These are phyloP conservation scores for Eulacestoma nigropectus DNA, from an alignment of 2,113 vertebrate species.

Conservation along the genomic window DNA sequence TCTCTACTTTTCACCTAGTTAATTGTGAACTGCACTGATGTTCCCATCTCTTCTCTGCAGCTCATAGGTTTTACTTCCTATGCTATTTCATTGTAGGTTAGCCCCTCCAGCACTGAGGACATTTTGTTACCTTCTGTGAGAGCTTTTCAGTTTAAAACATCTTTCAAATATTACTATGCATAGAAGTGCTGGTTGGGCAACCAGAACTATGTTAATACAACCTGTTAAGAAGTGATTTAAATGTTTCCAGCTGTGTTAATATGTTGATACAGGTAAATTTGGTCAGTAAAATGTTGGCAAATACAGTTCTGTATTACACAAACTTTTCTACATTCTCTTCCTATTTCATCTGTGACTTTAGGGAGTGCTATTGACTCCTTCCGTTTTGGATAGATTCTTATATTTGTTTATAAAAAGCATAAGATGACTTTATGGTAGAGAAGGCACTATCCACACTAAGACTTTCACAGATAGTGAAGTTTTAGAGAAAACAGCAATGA, in stretches of 20 bases:
- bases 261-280: background rate
- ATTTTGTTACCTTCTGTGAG: background rate
- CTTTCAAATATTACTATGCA: background rate
- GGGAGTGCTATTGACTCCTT: background rate
- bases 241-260: background rate
- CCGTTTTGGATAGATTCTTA: background rate
- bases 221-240: background rate
- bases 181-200: background rate
- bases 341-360: background rate
- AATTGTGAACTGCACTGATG: background rate
- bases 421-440: background rate
- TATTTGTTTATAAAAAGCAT: background rate
- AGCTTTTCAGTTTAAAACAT: background rate
- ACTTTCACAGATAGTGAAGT: background rate
- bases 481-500: background rate
- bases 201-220: background rate
- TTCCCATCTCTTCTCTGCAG: background rate
- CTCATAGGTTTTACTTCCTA: background rate
- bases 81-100: background rate
- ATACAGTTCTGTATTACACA: background rate
- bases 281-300: background rate
- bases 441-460: background rate
- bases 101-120: background rate
- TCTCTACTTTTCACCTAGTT: background rate
- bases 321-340: background rate